phyloP scores from a whole-genome alignment of 2,113 vertebrate species.

The Bubo scandiacus region DNA sequence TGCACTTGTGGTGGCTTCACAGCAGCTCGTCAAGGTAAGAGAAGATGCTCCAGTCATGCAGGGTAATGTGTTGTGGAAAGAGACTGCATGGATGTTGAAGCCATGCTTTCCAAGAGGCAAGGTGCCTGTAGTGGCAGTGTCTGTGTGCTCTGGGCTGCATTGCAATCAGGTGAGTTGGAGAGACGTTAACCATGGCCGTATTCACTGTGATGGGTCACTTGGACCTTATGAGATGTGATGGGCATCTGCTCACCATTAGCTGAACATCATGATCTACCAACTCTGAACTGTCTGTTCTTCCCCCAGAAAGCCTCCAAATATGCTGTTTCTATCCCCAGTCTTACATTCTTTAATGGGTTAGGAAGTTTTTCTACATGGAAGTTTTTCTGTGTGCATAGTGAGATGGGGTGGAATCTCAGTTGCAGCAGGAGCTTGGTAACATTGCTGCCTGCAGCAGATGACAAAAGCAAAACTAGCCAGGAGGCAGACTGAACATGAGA shows the following conservation, averaged over 20 bases:
- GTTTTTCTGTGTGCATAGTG: neutral
- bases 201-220: neutral
- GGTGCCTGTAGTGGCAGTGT: neutral
- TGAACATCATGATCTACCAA: neutral
- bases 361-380: neutral
- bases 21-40: neutral
- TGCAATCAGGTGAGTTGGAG: neutral
- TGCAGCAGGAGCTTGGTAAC: neutral
- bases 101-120: neutral
- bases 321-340: neutral
- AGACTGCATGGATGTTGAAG: too few species aligned
- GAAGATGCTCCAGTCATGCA: neutral
- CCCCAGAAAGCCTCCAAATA: neutral
- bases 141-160: neutral
- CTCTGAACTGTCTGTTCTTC: neutral
- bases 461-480: neutral
- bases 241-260: neutral
- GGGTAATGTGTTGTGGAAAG: too few species aligned
- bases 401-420: neutral
- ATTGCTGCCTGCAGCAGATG: neutral
- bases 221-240: neutral
- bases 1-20: accelerated
- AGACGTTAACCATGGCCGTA: neutral
- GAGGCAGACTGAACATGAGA: neutral
- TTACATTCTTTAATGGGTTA: neutral